These are phyloP conservation scores for Stramonita haemastoma DNA, from an alignment of 2,888 invertebrate species.

Conservation along the genomic window DNA sequence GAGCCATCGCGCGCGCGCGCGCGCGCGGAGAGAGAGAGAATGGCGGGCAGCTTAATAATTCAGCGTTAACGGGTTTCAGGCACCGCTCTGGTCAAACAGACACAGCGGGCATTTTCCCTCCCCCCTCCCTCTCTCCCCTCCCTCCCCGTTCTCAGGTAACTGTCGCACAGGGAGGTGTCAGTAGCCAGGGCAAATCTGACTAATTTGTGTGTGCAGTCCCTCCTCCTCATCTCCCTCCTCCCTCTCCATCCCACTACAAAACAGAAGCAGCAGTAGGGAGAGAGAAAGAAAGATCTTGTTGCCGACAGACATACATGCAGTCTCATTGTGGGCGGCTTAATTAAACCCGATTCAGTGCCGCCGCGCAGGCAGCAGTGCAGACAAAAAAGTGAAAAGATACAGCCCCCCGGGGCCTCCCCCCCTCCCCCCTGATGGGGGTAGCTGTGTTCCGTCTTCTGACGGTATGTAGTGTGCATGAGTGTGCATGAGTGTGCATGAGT, in stretches of 20 bases:
- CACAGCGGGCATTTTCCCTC: background rate
- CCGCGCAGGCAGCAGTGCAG: background rate
- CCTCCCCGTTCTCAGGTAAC: background rate
- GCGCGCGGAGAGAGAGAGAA: too few relatives aligned
- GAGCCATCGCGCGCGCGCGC: conserved; percentile 7
- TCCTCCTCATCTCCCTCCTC: background rate
- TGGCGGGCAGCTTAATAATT: conserved; percentile 43
- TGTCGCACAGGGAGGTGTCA: conserved; percentile 16
- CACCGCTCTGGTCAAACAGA: conserved; percentile 29
- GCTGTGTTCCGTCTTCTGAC: conserved; percentile 5
- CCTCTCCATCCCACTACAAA: too few relatives aligned
- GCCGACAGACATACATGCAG: background rate
- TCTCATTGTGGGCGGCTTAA: conserved; percentile 24
- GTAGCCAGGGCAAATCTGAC: conserved; percentile 35
- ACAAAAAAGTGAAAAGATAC: background rate
- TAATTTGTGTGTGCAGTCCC: conserved; percentile 40
- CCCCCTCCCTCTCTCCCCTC: background rate
- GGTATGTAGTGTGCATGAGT: conserved; percentile 23
- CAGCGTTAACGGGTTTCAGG: conserved; percentile 42
- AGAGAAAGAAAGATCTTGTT: background rate
- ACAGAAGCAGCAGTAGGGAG: background rate
- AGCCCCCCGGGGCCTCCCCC: background rate
- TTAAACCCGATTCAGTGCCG: conserved; percentile 31
- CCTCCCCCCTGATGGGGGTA: background rate
- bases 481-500: conserved; percentile 8